Base-by-base conservation (phyloP, 1,140 invertebrate genomes). In the Diorhabda sublineata region DNA sequence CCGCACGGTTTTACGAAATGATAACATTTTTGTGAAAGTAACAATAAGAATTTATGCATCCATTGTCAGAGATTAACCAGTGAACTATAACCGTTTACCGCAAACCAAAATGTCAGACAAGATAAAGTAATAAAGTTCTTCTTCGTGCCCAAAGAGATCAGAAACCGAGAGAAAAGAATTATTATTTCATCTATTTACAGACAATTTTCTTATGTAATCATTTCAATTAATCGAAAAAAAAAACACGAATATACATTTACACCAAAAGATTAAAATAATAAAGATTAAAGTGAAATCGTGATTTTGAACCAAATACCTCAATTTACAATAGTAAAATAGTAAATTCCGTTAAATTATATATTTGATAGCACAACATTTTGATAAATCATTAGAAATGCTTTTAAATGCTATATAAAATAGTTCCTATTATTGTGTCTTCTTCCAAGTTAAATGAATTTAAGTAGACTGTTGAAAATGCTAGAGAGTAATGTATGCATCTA, bases 41-140 rank as follows among this genome's bases (percentile, higher is more conserved):
- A 71, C 71, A 71, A 71, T 71, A 58, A 70, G 69, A 70, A 73
- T 73, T 73, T 73, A 73, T 73, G 71, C 64, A 71, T 73, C 71
- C 68, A 73, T 73, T 73, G 71, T 73, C 67, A 71, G 69, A 70
- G 69, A 70, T 73, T 67, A 73, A 68, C 69, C 71, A 73, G 66
- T 73, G 71, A 73, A 73, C 71, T 73, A 73, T 73, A 73, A 73
- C 71, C 71, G 67, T 72, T 72, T 62, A 69, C 60, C 52, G 66
- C 64, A 43, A 58, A 68, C 66, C 62, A 45, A 73, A 73, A 73
- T 73, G 71, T 71, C 71, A 73, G 64, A 56, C 64, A n/a, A 66
- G 68, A 64, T 72, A 69, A 69, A 67, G 68, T 67, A 67, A 66
- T 70, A 72, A 72, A 72, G 71, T 72, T 72, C 71, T 63, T 72